Evolutionary conservation across 2,113 vertebrate genomes (phyloP).

Genomic region (Labrus mixtus): DNA sequence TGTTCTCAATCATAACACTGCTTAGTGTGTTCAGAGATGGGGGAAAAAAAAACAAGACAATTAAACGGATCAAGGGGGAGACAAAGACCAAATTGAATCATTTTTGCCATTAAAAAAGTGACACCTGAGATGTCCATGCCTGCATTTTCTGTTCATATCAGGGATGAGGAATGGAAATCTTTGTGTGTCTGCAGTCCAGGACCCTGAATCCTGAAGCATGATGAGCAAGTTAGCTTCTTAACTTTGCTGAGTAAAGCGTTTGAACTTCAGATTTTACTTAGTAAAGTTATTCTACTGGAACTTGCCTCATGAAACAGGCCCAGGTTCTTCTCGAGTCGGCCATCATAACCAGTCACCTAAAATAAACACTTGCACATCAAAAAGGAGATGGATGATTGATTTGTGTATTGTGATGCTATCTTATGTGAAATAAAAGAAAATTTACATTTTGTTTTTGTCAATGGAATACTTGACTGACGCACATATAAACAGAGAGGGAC

Average conservation of each 20-base stretch:
- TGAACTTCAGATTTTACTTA: conserved; percentile 16
- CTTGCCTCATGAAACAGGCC: conserved; percentile 13
- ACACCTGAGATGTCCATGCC: conserved; percentile 1
- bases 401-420: conserved; percentile 68
- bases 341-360: conserved; percentile 21
- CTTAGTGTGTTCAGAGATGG: conserved; percentile 39
- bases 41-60: conserved; percentile 30
- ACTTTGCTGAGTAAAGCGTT: background rate
- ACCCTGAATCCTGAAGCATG: conserved; percentile 16
- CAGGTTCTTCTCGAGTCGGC: conserved; percentile 10
- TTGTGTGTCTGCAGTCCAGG: background rate
- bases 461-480: background rate
- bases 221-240: conserved; percentile 1
- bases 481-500: too few species aligned
- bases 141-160: conserved; percentile 42
- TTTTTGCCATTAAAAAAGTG: conserved; percentile 21
- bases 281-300: conserved; percentile 3
- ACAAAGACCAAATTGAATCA: conserved; percentile 48
- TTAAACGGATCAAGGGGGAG: conserved; percentile 1
- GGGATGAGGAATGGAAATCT: conserved; percentile 2
- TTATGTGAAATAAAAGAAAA: conserved; percentile 74
- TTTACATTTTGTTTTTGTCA: conserved; percentile 26
- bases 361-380: conserved; percentile 64
- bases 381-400: conserved; percentile 69
- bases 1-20: conserved; percentile 47